These are phyloP conservation scores for Caenorhabditis tropicalis DNA, from an alignment of 1,140 invertebrate species.

Conservation along the genomic window DNA sequence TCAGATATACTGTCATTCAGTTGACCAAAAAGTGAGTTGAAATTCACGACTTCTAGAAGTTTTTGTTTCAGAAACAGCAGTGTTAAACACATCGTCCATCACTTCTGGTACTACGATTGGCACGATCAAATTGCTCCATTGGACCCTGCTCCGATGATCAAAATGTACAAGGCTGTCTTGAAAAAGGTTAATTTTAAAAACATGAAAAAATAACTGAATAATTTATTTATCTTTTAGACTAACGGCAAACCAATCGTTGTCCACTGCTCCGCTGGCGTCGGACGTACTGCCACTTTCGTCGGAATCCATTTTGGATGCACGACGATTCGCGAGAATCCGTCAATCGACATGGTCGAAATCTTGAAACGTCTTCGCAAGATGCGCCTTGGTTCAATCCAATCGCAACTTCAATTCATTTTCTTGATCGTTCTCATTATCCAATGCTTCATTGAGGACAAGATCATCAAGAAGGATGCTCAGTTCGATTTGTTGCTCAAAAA, in stretches of 20 bases:
- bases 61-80: background rate
- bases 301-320: slow-evolving; percentile 43
- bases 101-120: slow-evolving; percentile 51
- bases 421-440: background rate
- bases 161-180: background rate
- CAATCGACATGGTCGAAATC: slow-evolving; percentile 23
- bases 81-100: background rate
- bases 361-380: slow-evolving; percentile 17
- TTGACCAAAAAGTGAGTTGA: background rate
- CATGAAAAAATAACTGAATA: background rate
- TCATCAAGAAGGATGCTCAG: background rate
- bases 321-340: background rate
- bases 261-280: slow-evolving; percentile 68
- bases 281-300: slow-evolving; percentile 61
- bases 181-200: background rate
- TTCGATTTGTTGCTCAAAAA: slow-evolving; percentile 21
- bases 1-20: background rate
- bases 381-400: background rate
- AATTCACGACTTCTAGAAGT: background rate
- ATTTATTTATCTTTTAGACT: background rate
- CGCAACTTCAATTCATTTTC: slow-evolving; percentile 10
- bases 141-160: background rate
- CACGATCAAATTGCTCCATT: slow-evolving; percentile 48
- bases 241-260: slow-evolving; percentile 49
- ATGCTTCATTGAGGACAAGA: slow-evolving; percentile 22